These are phyloP conservation scores for Pseudomyrmex dendroicus DNA, from an alignment of 1,140 invertebrate species.

Conservation along the genomic window DNA sequence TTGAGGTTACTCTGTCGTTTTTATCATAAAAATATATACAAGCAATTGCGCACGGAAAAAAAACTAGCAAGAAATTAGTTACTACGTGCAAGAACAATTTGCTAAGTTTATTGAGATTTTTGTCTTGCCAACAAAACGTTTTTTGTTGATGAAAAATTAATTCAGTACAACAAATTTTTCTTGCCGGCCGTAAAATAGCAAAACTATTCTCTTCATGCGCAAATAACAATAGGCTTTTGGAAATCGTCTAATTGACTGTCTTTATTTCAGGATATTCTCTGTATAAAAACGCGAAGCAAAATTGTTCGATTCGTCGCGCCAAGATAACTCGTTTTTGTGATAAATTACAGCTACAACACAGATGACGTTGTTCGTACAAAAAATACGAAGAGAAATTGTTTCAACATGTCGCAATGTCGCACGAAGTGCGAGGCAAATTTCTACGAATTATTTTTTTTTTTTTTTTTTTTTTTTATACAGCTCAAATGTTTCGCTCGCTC, in stretches of 20 bases:
- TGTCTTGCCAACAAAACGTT: too few relatives aligned
- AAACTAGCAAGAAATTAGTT: too few relatives aligned
- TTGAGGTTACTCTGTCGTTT: not conserved
- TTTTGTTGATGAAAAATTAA: too few relatives aligned
- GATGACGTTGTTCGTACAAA: slow-evolving; percentile 15
- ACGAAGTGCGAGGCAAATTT: slow-evolving; percentile 18
- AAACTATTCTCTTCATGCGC: too few relatives aligned
- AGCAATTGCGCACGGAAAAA: not conserved
- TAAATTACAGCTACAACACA: not conserved
- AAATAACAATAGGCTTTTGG: not conserved
- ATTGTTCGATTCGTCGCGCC: not conserved
- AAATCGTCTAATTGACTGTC: too few relatives aligned
- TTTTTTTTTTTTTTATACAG: slow-evolving; percentile 2
- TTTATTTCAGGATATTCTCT: not conserved
- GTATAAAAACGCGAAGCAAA: not conserved
- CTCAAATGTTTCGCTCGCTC: slow-evolving; percentile 30
- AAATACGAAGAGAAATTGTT: slow-evolving; percentile 22
- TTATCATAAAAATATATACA: not conserved
- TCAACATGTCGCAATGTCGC: not conserved
- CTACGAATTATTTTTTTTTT: not conserved
- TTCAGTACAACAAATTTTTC: too few relatives aligned
- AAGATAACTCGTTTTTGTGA: slow-evolving; percentile 3
- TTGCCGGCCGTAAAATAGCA: too few relatives aligned
- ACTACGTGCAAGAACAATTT: too few relatives aligned
- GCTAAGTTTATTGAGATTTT: too few relatives aligned